phyloP scores from a whole-genome alignment of 2,888 invertebrate species.

The Lepetodrilus schrolli region DNA sequence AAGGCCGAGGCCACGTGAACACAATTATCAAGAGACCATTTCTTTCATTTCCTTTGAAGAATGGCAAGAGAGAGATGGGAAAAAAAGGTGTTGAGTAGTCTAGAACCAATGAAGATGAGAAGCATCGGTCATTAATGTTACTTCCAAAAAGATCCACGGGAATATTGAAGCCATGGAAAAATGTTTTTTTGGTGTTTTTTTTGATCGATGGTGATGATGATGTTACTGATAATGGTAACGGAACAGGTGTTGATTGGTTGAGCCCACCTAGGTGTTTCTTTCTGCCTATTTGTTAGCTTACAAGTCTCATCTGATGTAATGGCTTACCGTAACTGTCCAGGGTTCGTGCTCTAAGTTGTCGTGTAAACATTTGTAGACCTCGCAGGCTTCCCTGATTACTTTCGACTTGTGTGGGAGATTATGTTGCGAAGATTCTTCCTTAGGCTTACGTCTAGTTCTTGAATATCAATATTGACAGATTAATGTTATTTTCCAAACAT shows the following conservation, averaged over 20 bases:
- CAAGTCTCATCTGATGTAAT: background rate
- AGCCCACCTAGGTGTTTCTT: background rate
- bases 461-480: too few relatives aligned
- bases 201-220: conserved; percentile 5
- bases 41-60: background rate
- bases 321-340: background rate
- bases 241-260: background rate
- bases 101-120: too few relatives aligned
- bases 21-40: background rate
- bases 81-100: too few relatives aligned
- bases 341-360: too few relatives aligned
- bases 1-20: background rate
- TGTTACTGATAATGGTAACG: background rate
- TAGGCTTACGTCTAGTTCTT: too few relatives aligned
- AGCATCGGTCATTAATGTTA: background rate
- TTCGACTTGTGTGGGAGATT: too few relatives aligned
- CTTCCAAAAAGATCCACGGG: background rate
- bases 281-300: background rate
- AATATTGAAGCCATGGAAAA: background rate
- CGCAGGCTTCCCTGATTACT: too few relatives aligned
- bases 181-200: background rate
- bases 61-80: background rate
- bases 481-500: too few relatives aligned
- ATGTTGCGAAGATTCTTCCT: too few relatives aligned
- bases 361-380: too few relatives aligned